Evolutionary conservation across 35 echinoderm and acorn worm species (phyloP).

Genomic region (Holothuria glaberrima): DNA sequence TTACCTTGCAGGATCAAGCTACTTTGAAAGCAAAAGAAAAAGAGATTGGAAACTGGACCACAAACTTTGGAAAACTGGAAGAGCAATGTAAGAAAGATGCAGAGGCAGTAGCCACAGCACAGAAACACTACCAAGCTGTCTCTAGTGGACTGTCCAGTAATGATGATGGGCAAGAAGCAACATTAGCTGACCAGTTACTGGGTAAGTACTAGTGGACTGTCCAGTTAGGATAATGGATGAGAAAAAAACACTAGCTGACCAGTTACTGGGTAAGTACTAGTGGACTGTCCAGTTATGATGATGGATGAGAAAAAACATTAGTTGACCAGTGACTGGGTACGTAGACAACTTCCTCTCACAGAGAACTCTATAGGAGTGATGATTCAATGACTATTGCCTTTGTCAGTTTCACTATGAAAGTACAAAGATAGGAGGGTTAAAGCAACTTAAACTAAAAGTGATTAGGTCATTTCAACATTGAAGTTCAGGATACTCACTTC

Average conservation of each 20-base stretch:
- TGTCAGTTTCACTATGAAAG: too few relatives aligned
- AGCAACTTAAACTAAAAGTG: too few relatives aligned
- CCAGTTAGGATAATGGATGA: slow-evolving; percentile 87
- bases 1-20: slow-evolving; percentile 80
- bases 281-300: slow-evolving; percentile 91
- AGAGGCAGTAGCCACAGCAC: slow-evolving; percentile 74
- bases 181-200: slow-evolving; percentile 90
- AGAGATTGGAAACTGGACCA: slow-evolving; percentile 82
- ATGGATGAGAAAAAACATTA: slow-evolving; percentile 84
- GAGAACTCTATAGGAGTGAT: too few relatives aligned
- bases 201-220: slow-evolving; percentile 85
- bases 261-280: slow-evolving; percentile 83
- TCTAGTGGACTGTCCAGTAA: slow-evolving; percentile 90
- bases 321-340: slow-evolving; percentile 90
- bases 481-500: too few relatives aligned
- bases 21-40: slow-evolving; percentile 90
- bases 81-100: slow-evolving; percentile 69
- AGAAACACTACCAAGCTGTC: slow-evolving; percentile 97
- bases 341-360: neutral
- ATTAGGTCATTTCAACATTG: too few relatives aligned
- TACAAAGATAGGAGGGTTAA: too few relatives aligned
- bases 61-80: slow-evolving; percentile 82
- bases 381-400: too few relatives aligned
- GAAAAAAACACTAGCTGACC: slow-evolving; percentile 89
- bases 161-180: slow-evolving; percentile 91